These are phyloP conservation scores for Xenopus petersii DNA, from an alignment of 2,797 vertebrate genomes.

Conservation along the genomic window DNA sequence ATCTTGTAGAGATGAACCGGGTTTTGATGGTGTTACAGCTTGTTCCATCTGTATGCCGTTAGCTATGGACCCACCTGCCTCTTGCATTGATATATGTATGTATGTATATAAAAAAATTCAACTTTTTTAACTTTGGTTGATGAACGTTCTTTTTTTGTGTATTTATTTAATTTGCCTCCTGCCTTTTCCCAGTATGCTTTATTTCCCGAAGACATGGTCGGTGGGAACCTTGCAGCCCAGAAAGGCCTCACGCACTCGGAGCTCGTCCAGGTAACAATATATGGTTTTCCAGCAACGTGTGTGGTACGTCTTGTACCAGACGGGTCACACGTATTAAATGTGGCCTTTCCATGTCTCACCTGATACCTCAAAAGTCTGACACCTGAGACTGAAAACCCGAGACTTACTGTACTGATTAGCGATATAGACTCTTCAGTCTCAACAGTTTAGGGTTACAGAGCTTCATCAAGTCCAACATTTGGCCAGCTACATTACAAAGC, in stretches of 20 bases:
- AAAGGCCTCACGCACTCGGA: conserved; percentile 79
- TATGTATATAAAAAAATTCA: too few species aligned
- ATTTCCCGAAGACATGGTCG: conserved; percentile 90
- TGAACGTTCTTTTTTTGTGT: too few species aligned
- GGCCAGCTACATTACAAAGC: background rate
- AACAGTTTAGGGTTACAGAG: conserved; percentile 20
- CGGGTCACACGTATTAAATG: background rate
- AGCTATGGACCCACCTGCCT: too few species aligned
- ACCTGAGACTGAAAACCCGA: conserved; percentile 1
- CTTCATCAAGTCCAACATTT: conserved; percentile 3
- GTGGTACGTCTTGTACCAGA: background rate
- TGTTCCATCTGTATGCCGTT: too few species aligned
- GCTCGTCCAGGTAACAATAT: conserved; percentile 79
- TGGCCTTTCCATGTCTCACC: background rate
- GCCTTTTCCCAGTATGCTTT: conserved; percentile 70
- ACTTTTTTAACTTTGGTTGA: too few species aligned
- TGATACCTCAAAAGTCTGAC: conserved; percentile 10
- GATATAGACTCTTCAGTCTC: background rate
- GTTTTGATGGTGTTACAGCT: too few species aligned
- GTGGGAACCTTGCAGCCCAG: conserved; percentile 77
- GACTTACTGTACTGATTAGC: conserved; percentile 29
- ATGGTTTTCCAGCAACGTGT: background rate
- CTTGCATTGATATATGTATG: too few species aligned
- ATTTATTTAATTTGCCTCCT: too few species aligned
- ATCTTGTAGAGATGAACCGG: too few species aligned